phyloP scores from a whole-genome alignment of 64 coral and sea anemone genomes.

The Trachythela sp. region DNA sequence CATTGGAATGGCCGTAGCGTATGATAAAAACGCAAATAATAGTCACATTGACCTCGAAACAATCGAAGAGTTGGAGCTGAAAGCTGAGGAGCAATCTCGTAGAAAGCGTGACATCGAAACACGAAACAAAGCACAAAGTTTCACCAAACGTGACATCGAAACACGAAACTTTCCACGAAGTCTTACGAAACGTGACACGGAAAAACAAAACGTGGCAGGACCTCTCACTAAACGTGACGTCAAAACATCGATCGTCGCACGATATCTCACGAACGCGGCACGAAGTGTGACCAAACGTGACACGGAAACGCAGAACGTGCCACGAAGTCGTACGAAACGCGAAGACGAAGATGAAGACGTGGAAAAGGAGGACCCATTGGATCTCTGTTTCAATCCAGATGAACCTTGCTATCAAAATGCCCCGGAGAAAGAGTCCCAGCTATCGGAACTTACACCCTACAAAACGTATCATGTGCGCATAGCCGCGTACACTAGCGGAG shows the following conservation, averaged over 20 bases:
- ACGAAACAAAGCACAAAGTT: background rate
- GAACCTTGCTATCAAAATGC: background rate
- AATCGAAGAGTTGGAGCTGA: too few species aligned
- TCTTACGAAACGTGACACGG: background rate
- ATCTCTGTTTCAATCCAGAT: conserved; percentile 1
- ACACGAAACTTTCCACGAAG: background rate
- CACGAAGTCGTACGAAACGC: background rate
- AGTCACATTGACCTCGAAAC: background rate
- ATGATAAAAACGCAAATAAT: background rate
- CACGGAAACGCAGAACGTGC: background rate
- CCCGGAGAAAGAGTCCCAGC: background rate
- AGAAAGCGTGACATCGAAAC: too few species aligned
- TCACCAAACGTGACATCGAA: background rate
- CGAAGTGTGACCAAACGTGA: background rate
- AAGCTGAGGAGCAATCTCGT: too few species aligned
- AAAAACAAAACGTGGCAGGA: background rate
- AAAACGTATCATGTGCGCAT: background rate
- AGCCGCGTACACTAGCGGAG: background rate
- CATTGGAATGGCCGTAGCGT: background rate
- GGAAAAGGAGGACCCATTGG: background rate
- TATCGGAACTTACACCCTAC: background rate
- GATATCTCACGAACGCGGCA: background rate
- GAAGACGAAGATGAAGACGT: conserved; percentile 8
- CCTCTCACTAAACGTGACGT: background rate
- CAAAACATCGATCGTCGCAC: background rate